Evolutionary conservation across 2,113 vertebrate genomes (phyloP).

Genomic region (Centrocercus urophasianus): DNA sequence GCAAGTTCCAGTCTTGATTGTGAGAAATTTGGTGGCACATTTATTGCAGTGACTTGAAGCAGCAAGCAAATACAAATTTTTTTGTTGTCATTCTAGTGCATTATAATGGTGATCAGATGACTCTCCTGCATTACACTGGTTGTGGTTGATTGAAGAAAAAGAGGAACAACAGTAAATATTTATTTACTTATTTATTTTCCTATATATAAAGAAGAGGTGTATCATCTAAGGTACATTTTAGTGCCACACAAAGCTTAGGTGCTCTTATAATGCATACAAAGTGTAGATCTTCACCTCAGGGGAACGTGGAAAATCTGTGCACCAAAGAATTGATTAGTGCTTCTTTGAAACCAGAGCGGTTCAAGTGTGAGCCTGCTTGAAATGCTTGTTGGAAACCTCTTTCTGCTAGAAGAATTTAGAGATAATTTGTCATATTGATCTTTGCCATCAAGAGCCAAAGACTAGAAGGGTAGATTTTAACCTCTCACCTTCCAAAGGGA

Average conservation of each 20-base stretch:
- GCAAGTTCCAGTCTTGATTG: not conserved
- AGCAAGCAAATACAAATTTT: not conserved
- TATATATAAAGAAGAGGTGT: not conserved
- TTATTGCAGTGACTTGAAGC: not conserved
- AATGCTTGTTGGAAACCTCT: slow-evolving; percentile 31
- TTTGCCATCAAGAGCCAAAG: not conserved
- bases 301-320: not conserved
- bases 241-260: not conserved
- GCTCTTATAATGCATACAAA: not conserved
- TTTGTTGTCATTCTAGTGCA: not conserved
- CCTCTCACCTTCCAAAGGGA: slow-evolving; percentile 13
- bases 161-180: not conserved
- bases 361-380: slow-evolving; percentile 51
- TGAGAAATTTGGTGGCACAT: not conserved
- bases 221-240: not conserved
- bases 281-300: not conserved
- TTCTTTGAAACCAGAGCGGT: slow-evolving; percentile 35
- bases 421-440: slow-evolving; percentile 26
- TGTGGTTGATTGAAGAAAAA: not conserved
- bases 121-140: not conserved
- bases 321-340: slow-evolving; percentile 29
- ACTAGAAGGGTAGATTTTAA: not conserved
- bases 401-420: slow-evolving; percentile 7
- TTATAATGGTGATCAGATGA: not conserved
- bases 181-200: not conserved